Conservation (phyloP, 1,140 invertebrate species). For the Procambarus virginalis region DNA sequence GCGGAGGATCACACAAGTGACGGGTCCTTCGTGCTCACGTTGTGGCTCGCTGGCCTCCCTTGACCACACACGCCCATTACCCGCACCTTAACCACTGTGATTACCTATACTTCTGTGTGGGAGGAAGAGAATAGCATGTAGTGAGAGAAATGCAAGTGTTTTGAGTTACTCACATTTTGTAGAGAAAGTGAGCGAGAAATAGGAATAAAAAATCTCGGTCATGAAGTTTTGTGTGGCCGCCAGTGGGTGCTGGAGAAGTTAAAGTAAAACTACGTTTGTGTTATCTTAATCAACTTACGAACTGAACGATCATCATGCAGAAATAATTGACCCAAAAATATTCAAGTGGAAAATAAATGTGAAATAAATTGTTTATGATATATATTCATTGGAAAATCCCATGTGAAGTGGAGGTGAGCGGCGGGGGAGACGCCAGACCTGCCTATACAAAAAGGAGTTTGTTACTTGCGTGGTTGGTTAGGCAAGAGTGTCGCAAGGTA, state of each 20-base stretch:
- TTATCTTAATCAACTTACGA: no score
- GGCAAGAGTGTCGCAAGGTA: not conserved
- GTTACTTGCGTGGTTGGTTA: not conserved
- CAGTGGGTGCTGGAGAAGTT: not conserved
- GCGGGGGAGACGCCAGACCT: not conserved
- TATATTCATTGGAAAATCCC: not conserved
- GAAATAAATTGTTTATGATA: not conserved
- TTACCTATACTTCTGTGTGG: not conserved
- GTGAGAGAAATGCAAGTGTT: not conserved
- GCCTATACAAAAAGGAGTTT: not conserved
- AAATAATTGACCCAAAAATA: no score
- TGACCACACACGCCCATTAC: not conserved
- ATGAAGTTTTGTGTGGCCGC: not conserved
- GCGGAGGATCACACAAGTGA: not conserved
- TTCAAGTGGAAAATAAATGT: no score
- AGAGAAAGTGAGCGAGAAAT: not conserved
- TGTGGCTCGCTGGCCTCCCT: not conserved
- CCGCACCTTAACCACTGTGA: conserved; percentile 2
- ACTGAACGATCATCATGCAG: no score
- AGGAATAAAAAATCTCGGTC: not conserved
- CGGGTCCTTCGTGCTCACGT: not conserved
- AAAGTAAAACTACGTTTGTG: not conserved
- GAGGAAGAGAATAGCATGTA: not conserved
- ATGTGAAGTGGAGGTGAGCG: not conserved
- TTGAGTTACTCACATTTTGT: not conserved